phyloP scores from a whole-genome alignment of 2,797 vertebrate species.

The Decapterus maruadsi region DNA sequence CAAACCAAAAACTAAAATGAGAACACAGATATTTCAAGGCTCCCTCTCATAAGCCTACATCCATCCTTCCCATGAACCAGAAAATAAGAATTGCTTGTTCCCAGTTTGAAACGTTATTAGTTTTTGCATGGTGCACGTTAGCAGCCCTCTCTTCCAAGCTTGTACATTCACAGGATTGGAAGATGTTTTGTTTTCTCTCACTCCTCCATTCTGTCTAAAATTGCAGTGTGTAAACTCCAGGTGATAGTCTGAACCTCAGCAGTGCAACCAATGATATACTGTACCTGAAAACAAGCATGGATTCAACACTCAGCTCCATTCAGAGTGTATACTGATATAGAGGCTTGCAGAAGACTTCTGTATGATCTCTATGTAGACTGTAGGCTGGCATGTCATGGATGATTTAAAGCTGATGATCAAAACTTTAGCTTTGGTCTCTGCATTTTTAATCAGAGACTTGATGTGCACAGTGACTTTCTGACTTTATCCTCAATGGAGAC shows the following conservation, averaged over 20 bases:
- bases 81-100: constrained; percentile 1
- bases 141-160: background rate
- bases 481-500: constrained; percentile 18
- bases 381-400: background rate
- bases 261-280: constrained; percentile 9
- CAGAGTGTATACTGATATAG: background rate
- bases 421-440: constrained; percentile 18
- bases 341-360: background rate
- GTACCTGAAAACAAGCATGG: background rate
- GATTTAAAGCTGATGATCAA: background rate
- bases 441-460: constrained; percentile 23
- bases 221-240: constrained; percentile 10
- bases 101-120: background rate
- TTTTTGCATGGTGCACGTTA: background rate
- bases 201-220: background rate
- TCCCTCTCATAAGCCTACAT: background rate
- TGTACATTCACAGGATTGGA: background rate
- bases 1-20: background rate
- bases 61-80: constrained; percentile 1
- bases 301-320: background rate
- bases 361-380: background rate
- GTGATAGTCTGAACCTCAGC: background rate
- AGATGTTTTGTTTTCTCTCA: background rate
- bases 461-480: constrained; percentile 13
- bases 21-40: background rate